phyloP scores from a whole-genome alignment of 2,888 invertebrate genomes.

The Tetramorium bicarinatum region DNA sequence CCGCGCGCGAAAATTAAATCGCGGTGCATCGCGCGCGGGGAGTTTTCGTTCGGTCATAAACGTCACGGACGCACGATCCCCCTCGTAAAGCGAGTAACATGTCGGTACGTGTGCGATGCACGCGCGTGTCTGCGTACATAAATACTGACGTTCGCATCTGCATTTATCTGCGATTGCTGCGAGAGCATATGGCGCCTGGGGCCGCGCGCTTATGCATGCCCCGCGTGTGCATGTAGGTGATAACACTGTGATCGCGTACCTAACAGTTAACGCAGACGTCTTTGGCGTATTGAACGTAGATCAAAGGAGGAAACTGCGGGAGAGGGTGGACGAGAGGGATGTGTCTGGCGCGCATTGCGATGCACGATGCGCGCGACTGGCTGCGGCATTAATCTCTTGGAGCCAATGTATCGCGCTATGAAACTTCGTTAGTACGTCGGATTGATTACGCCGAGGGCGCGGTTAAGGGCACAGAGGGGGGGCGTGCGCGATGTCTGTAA shows the following conservation, averaged over 20 bases:
- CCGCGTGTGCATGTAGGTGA: slow-evolving; percentile 60
- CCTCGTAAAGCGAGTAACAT: slow-evolving; percentile 61
- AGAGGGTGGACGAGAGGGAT: background rate
- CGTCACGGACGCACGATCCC: slow-evolving; percentile 63
- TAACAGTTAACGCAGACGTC: slow-evolving; percentile 49
- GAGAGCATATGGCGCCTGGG: slow-evolving; percentile 48
- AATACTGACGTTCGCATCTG: slow-evolving; percentile 32
- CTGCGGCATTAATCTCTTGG: slow-evolving; percentile 58
- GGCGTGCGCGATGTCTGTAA: too few species aligned
- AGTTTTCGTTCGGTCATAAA: slow-evolving; percentile 70
- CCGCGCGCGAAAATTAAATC: slow-evolving; percentile 67
- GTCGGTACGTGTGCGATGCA: background rate
- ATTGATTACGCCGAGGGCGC: slow-evolving; percentile 63
- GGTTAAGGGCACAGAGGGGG: too few species aligned
- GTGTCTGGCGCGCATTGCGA: slow-evolving; percentile 48
- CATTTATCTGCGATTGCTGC: slow-evolving; percentile 52
- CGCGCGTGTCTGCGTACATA: background rate
- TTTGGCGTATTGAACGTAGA: slow-evolving; percentile 52
- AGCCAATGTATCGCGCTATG: slow-evolving; percentile 56
- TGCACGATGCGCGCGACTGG: slow-evolving; percentile 19
- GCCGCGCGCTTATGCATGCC: slow-evolving; percentile 42
- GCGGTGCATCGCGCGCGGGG: slow-evolving; percentile 58
- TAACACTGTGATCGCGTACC: slow-evolving; percentile 64
- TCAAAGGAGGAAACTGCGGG: slow-evolving; percentile 15
- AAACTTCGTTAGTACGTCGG: slow-evolving; percentile 65